Evolutionary conservation across 2,113 vertebrate species (phyloP), one percentile per base, ranked within the genome.

Genomic region (Ondatra zibethicus): DNA sequence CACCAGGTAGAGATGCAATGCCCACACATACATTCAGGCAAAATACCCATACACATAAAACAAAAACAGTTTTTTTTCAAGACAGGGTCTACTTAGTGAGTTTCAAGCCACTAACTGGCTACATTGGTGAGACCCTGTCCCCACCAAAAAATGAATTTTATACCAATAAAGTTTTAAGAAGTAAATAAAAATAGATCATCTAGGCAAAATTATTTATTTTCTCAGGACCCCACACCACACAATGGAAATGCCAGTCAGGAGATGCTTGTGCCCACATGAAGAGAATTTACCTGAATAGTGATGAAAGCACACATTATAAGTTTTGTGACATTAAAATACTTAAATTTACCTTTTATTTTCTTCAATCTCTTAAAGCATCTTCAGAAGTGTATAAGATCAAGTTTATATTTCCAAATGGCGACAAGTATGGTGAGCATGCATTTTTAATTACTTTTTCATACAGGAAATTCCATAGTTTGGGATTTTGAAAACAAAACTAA

Each of bases 341-440:
- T 95, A 73, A 81, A 68, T 52, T 94, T 88, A 96, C 39, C 10
- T 91, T 45, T 45, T 93, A 9, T 88, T 96, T 50, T 96, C 4
- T 97, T 95, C 96, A 85, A 92, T 94, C 98, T 98, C 94, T 98
- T 68, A 97, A 97, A 98, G 94, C 98, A 98, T 98, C 84, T 47
- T 33, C 95, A 93, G 98, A 61, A 29, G 31, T 93, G 14, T 89
- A 98, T 58, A 97, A 98, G 86, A 98, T 98, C 58, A 98, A 96
- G 45, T 99, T 98, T 93, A 63, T 99, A 81, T 99, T 99, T 86
- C 98, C 99, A 82, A 99, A 99, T 97, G 98, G 99, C 94, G 99
- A 99, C 95, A 98, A 89, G 92, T 99, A 99, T 70, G 98, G 98
- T 99, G 98, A 98, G 98, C 96, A 97, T 85, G 77, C 27, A 66